phyloP scores from a whole-genome alignment of 2,888 invertebrate species.

The Altica lythri region DNA sequence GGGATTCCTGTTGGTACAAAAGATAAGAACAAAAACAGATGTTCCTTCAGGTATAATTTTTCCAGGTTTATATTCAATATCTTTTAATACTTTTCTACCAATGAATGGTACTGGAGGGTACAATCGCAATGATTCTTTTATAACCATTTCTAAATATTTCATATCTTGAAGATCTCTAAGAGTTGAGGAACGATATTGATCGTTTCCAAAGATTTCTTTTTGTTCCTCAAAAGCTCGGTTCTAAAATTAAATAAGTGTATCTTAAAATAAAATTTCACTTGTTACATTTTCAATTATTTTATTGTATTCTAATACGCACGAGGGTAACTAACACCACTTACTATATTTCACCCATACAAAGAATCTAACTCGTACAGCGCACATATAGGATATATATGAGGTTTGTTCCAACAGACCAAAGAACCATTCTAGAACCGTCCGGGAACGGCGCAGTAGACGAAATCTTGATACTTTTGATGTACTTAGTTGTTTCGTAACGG shows the following conservation, averaged over 20 bases:
- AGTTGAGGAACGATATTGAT: constrained; percentile 37
- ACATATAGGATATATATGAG: too few relatives aligned
- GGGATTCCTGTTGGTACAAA: constrained; percentile 59
- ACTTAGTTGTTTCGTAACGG: too few relatives aligned
- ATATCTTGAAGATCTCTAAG: constrained; percentile 47
- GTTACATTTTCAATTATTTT: too few relatives aligned
- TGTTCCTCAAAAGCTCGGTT: constrained; percentile 51
- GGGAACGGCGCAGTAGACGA: too few relatives aligned
- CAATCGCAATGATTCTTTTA: constrained; percentile 48
- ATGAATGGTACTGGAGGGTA: constrained; percentile 30
- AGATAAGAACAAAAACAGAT: constrained; percentile 55
- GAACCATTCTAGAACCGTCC: too few relatives aligned
- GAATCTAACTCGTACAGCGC: too few relatives aligned
- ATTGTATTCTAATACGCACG: too few relatives aligned
- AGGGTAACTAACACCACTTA: too few relatives aligned
- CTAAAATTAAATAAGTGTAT: constrained; percentile 41
- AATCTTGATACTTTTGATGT: too few relatives aligned
- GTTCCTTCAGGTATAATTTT: constrained; percentile 52
- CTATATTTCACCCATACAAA: too few relatives aligned
- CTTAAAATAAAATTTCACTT: too few relatives aligned
- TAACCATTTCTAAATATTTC: constrained; percentile 50
- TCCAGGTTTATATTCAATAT: constrained; percentile 35
- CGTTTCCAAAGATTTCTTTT: constrained; percentile 46
- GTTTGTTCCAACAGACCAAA: too few relatives aligned
- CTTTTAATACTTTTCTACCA: constrained; percentile 5